Conservation (phyloP, 2,113 vertebrate species). For the Hippolais icterina region DNA sequence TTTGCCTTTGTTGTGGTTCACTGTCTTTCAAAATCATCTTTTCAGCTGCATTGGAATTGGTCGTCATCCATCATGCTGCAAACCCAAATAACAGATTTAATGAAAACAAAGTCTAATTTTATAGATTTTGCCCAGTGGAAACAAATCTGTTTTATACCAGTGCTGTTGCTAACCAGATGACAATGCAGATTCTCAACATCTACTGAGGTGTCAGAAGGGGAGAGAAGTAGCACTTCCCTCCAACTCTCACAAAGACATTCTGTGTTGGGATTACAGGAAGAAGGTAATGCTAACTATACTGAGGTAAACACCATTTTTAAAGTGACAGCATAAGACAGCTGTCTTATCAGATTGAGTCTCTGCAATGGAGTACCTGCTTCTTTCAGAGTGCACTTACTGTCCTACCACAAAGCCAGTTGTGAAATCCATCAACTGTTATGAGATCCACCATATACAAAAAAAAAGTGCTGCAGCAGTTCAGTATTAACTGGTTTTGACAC, state of each 20-base stretch:
- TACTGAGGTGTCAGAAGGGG: not conserved
- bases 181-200: not conserved
- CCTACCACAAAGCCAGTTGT: conserved; percentile 17
- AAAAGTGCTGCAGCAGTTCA: not conserved
- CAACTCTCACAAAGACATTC: not conserved
- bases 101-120: not conserved
- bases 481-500: conserved; percentile 57
- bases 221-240: not conserved
- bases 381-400: not conserved
- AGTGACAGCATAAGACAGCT: not conserved
- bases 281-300: not conserved
- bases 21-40: not conserved
- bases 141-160: not conserved
- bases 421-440: not conserved
- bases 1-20: not conserved
- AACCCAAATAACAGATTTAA: not conserved
- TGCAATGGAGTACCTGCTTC: not conserved
- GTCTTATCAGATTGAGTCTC: not conserved
- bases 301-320: not conserved
- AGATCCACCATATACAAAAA: not conserved
- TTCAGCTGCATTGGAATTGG: not conserved
- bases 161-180: not conserved
- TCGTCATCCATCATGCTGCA: not conserved
- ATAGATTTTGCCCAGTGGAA: not conserved
- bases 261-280: not conserved